These are phyloP conservation scores for Apaloderma vittatum DNA, from an alignment of 2,113 vertebrate species.

Conservation along the genomic window DNA sequence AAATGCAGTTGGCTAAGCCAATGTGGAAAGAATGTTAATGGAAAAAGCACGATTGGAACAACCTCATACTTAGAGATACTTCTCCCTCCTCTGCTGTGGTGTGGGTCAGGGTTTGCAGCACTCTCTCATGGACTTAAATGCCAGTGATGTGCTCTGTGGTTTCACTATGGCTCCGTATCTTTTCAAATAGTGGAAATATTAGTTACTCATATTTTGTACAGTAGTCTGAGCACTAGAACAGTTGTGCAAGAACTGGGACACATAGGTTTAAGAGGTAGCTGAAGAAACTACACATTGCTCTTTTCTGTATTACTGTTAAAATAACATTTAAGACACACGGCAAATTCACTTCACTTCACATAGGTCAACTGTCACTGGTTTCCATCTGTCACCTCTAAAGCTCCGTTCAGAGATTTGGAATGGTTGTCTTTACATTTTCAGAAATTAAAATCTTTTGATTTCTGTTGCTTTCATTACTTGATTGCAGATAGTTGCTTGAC, in stretches of 20 bases:
- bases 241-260: background rate
- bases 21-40: fast-evolving
- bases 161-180: background rate
- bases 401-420: background rate
- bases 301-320: background rate
- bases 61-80: background rate
- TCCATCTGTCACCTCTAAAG: background rate
- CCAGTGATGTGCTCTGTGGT: background rate
- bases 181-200: background rate
- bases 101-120: background rate
- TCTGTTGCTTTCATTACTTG: background rate
- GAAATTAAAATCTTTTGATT: background rate
- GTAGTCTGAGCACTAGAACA: background rate
- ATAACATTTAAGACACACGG: background rate
- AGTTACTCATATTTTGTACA: background rate
- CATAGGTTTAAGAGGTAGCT: background rate
- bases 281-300: background rate
- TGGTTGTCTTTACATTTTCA: background rate
- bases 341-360: background rate
- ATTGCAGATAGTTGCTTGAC: background rate
- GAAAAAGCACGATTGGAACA: background rate
- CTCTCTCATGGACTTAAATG: background rate
- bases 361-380: background rate
- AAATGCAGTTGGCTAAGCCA: background rate
- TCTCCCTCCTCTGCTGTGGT: background rate